phyloP scores from a whole-genome alignment of 2,113 vertebrate genomes.

The Nyctereutes procyonoides region DNA sequence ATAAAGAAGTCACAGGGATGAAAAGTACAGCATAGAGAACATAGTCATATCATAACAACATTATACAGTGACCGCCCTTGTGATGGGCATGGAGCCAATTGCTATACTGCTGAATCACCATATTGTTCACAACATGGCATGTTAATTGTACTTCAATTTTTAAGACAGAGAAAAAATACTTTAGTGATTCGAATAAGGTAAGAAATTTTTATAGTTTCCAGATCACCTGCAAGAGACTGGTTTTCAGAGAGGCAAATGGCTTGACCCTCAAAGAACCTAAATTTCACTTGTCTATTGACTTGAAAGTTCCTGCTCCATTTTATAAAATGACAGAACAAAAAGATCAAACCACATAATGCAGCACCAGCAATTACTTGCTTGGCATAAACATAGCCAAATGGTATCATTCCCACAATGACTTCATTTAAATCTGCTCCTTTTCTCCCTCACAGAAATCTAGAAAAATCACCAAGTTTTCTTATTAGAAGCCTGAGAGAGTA shows the following conservation, averaged over 20 bases:
- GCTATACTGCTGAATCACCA: rapidly evolving
- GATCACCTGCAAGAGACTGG: no score
- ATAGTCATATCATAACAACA: rapidly evolving
- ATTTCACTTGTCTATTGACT: neutral
- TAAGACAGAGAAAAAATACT: neutral
- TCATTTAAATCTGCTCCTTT: no score
- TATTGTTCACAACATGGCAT: neutral
- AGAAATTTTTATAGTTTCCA: neutral
- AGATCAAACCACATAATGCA: rapidly evolving
- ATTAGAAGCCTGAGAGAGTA: no score
- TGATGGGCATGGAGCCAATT: neutral
- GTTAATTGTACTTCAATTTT: neutral
- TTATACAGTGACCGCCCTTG: neutral
- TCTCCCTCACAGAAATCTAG: neutral
- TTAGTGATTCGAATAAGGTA: neutral
- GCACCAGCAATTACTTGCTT: no score
- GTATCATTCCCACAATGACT: neutral
- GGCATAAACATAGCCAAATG: rapidly evolving
- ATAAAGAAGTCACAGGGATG: neutral
- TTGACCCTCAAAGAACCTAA: neutral
- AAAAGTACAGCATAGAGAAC: neutral
- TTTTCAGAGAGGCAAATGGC: neutral
- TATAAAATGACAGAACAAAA: neutral
- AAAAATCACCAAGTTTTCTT: neutral
- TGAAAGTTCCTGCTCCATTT: neutral